phyloP scores from a whole-genome alignment of 2,888 invertebrate species.

The Listrodromus nycthemerus region DNA sequence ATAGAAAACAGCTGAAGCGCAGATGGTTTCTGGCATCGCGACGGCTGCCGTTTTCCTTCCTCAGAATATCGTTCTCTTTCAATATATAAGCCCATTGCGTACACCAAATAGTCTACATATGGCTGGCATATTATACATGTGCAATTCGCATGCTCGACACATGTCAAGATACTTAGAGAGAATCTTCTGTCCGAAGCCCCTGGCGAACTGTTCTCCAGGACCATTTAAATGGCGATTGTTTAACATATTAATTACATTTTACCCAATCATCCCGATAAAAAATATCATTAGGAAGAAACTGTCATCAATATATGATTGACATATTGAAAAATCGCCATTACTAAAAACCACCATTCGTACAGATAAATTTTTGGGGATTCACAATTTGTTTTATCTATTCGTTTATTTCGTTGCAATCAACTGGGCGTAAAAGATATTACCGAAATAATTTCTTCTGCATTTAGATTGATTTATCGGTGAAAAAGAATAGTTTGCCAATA shows the following conservation, averaged over 20 bases:
- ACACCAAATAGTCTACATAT: constrained; percentile 47
- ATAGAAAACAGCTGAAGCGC: constrained; percentile 82
- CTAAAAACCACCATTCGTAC: too few relatives aligned
- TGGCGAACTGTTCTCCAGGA: constrained; percentile 17
- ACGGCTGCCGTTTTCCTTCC: constrained; percentile 75
- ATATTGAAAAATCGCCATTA: too few relatives aligned
- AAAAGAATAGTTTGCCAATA: constrained; percentile 11
- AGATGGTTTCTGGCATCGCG: constrained; percentile 81
- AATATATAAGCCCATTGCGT: constrained; percentile 42
- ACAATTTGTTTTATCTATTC: background rate
- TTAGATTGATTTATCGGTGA: background rate
- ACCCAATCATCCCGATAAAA: background rate
- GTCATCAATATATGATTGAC: too few relatives aligned
- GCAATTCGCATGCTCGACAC: constrained; percentile 61
- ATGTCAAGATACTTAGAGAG: constrained; percentile 56
- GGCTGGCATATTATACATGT: constrained; percentile 55
- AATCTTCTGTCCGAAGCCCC: background rate
- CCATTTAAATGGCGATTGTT: background rate
- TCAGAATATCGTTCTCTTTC: constrained; percentile 59
- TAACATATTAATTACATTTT: background rate
- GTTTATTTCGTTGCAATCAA: background rate
- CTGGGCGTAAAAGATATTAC: background rate
- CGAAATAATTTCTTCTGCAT: background rate
- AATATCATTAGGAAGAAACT: too few relatives aligned
- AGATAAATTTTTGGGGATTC: background rate